Evolutionary conservation across 2,113 vertebrate species (phyloP).

Genomic region (Apeltes quadracus): DNA sequence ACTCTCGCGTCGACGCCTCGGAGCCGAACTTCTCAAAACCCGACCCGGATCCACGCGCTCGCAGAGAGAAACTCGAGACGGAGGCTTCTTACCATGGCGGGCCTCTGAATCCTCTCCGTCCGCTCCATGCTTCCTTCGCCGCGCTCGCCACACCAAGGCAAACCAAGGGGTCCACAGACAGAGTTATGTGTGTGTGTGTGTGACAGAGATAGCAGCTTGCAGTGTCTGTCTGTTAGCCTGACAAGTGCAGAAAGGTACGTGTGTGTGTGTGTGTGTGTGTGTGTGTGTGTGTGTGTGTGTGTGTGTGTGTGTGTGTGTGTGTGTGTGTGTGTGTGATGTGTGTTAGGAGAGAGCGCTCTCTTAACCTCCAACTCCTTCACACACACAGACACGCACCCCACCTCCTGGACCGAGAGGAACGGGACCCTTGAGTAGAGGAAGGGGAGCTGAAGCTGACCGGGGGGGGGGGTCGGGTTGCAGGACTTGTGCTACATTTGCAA

Average conservation of each 20-base stretch:
- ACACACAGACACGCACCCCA: conserved; percentile 30
- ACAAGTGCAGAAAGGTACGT: conserved; percentile 69
- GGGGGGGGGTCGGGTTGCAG: conserved; percentile 89
- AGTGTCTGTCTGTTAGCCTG: conserved; percentile 61
- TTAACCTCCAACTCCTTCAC: conserved; percentile 74
- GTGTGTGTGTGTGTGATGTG: conserved; percentile 63
- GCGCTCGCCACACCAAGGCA: conserved; percentile 77
- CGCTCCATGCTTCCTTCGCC: conserved; percentile 85
- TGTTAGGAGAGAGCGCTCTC: conserved; percentile 59
- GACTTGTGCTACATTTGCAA: conserved; percentile 94
- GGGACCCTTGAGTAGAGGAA: conserved; percentile 80
- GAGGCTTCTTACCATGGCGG: conserved; percentile 85
- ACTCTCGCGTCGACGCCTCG: conserved; percentile 6
- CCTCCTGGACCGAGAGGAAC: conserved; percentile 71
- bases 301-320: conserved; percentile 69
- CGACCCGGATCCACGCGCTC: conserved; percentile 6
- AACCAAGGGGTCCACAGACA: conserved; percentile 73
- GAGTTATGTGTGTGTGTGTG: conserved; percentile 65
- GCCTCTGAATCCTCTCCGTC: conserved; percentile 83
- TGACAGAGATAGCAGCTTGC: conserved; percentile 57
- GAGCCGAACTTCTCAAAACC: conserved; percentile 23
- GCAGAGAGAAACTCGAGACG: conserved; percentile 18
- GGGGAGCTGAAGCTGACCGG: conserved; percentile 60
- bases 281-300: conserved; percentile 60
- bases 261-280: conserved; percentile 69